Conservation (phyloP, 2,797 vertebrate species). For the Coendou prehensilis region DNA sequence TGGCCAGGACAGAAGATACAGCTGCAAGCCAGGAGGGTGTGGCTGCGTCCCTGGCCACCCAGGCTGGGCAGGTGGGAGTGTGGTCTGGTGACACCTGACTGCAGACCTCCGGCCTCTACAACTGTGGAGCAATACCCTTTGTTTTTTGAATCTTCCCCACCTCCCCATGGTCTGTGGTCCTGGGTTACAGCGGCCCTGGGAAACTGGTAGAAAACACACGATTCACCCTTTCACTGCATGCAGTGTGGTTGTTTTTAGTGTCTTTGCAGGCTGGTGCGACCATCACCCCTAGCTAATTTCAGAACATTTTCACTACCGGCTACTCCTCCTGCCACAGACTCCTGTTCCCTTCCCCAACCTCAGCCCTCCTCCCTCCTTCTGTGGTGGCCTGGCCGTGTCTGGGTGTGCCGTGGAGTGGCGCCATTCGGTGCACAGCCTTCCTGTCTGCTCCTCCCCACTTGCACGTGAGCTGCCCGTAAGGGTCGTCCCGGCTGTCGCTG, state of each 20-base stretch:
- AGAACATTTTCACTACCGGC: not conserved
- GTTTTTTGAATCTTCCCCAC: not conserved
- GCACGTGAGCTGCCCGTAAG: not conserved
- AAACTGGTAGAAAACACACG: not conserved
- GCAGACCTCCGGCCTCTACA: no score
- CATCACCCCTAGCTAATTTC: not conserved
- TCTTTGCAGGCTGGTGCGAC: not conserved
- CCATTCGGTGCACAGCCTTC: not conserved
- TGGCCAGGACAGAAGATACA: not conserved
- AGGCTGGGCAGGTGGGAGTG: not conserved
- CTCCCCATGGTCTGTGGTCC: not conserved
- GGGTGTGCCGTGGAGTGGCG: accelerated
- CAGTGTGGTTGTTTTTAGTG: accelerated
- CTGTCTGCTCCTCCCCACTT: not conserved
- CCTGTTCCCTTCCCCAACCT: not conserved
- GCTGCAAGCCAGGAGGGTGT: not conserved
- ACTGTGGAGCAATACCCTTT: not conserved
- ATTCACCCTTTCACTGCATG: no score
- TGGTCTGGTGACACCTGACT: not conserved
- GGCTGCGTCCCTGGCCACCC: not conserved
- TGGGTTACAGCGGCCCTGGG: not conserved
- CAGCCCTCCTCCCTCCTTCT: not conserved
- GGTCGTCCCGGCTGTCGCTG: accelerated
- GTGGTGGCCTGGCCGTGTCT: accelerated
- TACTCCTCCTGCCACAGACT: accelerated